Base-by-base conservation (phyloP, 2,888 invertebrate species). In the Lithophane ornitopus region DNA sequence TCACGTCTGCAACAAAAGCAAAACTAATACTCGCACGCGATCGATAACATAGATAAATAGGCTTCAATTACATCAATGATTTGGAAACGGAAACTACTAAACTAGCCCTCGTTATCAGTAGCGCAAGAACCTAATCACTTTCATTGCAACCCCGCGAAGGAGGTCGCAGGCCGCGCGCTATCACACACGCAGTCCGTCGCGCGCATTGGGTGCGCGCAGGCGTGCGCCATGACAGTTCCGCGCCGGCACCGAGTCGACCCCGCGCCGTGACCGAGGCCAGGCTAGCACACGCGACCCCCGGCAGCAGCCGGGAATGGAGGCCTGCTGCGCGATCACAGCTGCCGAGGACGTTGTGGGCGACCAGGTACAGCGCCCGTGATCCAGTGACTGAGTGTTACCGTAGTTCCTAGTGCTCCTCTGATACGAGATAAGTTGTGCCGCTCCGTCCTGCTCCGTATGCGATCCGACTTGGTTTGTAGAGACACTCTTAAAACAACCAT, bases 261-360 rank as follows among this genome's bases (percentile, higher is more conserved):
- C 91, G 89, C 89, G 86, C 81, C 90, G 86, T 89, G 91, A 92
- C 90, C 81, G 82, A 85, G 85, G 84, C 89, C 82, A 81, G 87
- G 87, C 87, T 80, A 85, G 12, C 85, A 74, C 85, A 77, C 85
- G 75, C 80, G 80, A 73, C 58, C 91, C 82, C 94, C 94, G 92
- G 93, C 93, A 90, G 87, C 89, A 87, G 94, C 94, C 95, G 95
- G 95, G 95, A 89, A 96, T 96, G 96, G 96, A 96, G 95, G 91
- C 95, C 95, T 96, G 95, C 93, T 94, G 94, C 92, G 93, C 94
- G 91, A 92, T 94, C 93, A 93, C 91, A 93, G 92, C 94, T 93
- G 94, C 94, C 93, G 96, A 96, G 95, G 95, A 96, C 94, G 94
- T 95, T 88, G 93, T 92, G 95, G 96, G 96, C 92, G 96, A 96